Base-by-base conservation (phyloP, 2,888 invertebrate species). In the Lasioglossum zephyrum region DNA sequence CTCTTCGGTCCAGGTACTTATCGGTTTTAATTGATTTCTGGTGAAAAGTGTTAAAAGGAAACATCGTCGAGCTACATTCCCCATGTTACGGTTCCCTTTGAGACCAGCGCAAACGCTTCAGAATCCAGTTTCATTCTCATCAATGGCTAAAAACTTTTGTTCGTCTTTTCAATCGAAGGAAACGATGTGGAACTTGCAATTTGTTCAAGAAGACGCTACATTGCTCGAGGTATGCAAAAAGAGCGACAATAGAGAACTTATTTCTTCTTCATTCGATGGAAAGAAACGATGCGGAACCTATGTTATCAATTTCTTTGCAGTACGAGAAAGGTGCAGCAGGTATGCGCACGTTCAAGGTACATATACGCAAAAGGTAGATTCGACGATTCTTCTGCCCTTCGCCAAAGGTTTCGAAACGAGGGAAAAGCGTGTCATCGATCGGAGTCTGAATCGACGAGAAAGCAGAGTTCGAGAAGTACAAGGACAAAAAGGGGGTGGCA, bases 391-490 rank as follows among this genome's bases (percentile, higher is more conserved):
- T 16, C 4, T 63, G 60, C 60, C 60, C 60, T 63, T 63, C 31
- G 60, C 31, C 31, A 6, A 63, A 31, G 60, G 60, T 5, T 63
- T 16, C 0, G 60, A 31, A 31, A 16, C 31, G 31, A 63, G 60
- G 60, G 31, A 26, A 31, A 63, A 63, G 60, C 60, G 60, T 63
- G 60, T 16, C 66, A 66, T 66, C 66, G 66, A 66, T 66, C 66
- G 8, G 31, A 44, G 22, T 31, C 31, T n/a, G 39, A 22, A 11
- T 41, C 39, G 16, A n/a, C 2, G 26, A 0, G 26, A 78, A 13
- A 31, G 31, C 26, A 22, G 73, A 70, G 49, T 22, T 47, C 41
- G 2, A 22, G 13, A 74, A 41, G 73, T 31, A 77, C 53, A 70
- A 44, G 36, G 69, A 36, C 39, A 69, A 39, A 41, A 39, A 69